Percentiles rank a stretch among this genome's conserved stretches.
These are phyloP conservation scores for Hipparchia sbordonii DNA, from an alignment of 2,888 invertebrate species.

Conservation along the genomic window DNA sequence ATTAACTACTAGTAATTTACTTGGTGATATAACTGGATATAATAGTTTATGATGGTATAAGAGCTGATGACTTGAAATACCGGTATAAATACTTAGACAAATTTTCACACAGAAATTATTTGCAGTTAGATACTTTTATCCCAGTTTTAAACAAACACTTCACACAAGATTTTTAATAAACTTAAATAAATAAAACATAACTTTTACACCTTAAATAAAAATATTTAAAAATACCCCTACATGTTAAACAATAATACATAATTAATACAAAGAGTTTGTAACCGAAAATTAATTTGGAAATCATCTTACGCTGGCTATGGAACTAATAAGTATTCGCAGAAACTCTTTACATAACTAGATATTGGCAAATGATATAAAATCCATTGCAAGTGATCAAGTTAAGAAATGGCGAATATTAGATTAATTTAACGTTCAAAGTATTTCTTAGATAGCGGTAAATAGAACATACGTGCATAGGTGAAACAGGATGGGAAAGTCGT, in stretches of 20 bases:
- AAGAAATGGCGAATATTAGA: constrained; percentile 14
- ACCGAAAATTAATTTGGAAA: not conserved
- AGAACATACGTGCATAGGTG: not conserved
- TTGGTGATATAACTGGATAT: not conserved
- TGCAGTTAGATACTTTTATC: too few species aligned
- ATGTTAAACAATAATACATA: too few species aligned
- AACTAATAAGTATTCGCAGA: constrained; percentile 5
- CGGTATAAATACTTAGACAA: not conserved
- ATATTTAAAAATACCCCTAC: too few species aligned
- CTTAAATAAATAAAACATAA: too few species aligned
- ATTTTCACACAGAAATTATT: too few species aligned
- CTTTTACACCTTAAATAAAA: too few species aligned
- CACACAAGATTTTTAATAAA: too few species aligned
- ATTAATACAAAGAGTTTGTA: too few species aligned
- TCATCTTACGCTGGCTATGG: not conserved
- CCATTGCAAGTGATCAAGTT: constrained; percentile 16
- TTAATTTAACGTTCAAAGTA: not conserved
- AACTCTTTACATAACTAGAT: constrained; percentile 25
- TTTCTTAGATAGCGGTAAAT: not conserved
- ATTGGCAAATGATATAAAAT: constrained; percentile 16
- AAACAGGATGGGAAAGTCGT: constrained; percentile 14
- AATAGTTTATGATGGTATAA: constrained; percentile 5
- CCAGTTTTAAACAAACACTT: too few species aligned
- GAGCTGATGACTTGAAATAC: not conserved
- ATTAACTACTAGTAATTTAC: not conserved